Base-by-base conservation (phyloP, 2,113 vertebrate species). In the Plestiodon gilberti region DNA sequence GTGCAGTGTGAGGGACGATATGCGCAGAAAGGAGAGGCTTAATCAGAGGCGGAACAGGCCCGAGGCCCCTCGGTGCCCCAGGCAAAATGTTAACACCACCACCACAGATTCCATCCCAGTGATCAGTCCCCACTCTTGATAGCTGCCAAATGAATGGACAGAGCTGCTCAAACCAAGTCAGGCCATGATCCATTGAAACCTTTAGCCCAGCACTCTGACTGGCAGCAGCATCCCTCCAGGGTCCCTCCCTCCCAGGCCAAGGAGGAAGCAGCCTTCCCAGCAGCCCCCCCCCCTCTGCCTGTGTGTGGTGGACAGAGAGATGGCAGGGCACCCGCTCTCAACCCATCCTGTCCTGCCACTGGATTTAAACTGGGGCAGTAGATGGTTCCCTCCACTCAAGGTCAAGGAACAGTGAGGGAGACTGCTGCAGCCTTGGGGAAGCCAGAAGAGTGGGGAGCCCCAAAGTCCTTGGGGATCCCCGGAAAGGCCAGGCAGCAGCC, bases 1-100 rank as follows among this genome's bases (percentile, higher is more conserved):
- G 35, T 13, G 35, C 43, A 3, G 28, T 8, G 10, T 15, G 4
- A 71, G 64, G 74, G 86, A 28, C 1, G 17, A 3, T 80, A 38
- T 1, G 13, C 43, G n/a, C 38, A 9, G 74, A 71, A 78, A 88
- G 87, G 87, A 87, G 84, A 81, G 75, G 61, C 6, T 78, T 76
- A 40, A 23, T 67, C 35, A 67, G 75, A 61, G 59, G 75, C 15
- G 18, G 76, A 79, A 70, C 64, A 18, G 43, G 65, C 22, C 3
- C 11, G 62, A 6, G 48, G 75, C 62, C 33, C 65, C 74, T 65
- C 18, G 23, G 40, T 4, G 28, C 62, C 1, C 33, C 1, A 11
- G 62, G 64, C 75, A 33, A 78, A 65, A 52, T 48, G 18, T 14
- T 11, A 55, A n/a, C 35, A 38, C 35, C 82, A 11, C 6, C 84